Evolutionary conservation across 2,113 vertebrate species (phyloP).

Genomic region (Spermophilus dauricus): DNA sequence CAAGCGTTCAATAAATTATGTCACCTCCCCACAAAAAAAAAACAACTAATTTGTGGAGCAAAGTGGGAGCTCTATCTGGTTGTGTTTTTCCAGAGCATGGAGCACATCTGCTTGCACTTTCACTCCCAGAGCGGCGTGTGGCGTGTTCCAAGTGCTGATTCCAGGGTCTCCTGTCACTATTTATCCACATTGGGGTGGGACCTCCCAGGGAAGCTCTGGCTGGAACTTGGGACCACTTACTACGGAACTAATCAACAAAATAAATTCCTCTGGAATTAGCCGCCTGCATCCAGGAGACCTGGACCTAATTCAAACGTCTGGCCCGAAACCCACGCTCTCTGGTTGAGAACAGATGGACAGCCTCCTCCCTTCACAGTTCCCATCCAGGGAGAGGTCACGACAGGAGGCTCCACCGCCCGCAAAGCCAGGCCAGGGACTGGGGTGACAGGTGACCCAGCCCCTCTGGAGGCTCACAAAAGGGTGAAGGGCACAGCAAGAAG

Average conservation of each 20-base stretch:
- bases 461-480: background rate
- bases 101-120: background rate
- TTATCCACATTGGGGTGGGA: background rate
- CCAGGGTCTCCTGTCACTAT: background rate
- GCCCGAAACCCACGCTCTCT: background rate
- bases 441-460: background rate
- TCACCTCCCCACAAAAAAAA: background rate
- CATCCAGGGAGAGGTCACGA: accelerated
- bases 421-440: accelerated
- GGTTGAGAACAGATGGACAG: background rate
- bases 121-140: background rate
- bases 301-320: background rate
- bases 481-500: accelerated
- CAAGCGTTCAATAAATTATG: background rate
- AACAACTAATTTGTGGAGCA: background rate
- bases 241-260: background rate
- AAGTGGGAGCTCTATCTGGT: background rate
- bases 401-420: accelerated
- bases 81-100: background rate
- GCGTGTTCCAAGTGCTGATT: background rate
- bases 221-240: background rate
- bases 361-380: background rate
- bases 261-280: background rate
- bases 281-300: background rate
- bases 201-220: background rate